These are phyloP conservation scores for Ganaspis brasiliensis DNA, from an alignment of 2,888 invertebrate species.

Conservation along the genomic window DNA sequence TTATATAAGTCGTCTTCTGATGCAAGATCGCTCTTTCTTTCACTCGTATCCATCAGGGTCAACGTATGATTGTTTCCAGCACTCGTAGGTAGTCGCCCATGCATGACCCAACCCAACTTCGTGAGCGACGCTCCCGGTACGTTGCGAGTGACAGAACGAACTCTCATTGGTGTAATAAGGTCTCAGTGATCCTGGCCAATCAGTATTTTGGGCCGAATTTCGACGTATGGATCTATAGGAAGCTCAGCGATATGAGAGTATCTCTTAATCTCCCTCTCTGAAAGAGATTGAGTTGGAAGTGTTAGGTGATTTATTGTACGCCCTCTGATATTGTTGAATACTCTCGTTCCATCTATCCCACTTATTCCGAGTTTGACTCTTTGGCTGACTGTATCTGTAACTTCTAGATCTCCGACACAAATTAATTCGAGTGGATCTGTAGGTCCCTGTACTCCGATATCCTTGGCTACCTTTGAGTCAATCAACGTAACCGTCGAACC, in stretches of 20 bases:
- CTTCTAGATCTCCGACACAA: too few species aligned
- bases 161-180: slow-evolving; percentile 9
- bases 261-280: neutral
- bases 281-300: neutral
- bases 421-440: too few species aligned
- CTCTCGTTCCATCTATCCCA: too few species aligned
- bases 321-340: too few species aligned
- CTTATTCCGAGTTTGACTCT: too few species aligned
- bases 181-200: slow-evolving; percentile 51
- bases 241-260: neutral
- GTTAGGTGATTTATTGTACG: too few species aligned
- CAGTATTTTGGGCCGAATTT: neutral
- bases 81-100: neutral
- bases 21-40: too few species aligned
- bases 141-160: neutral
- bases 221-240: neutral
- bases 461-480: too few species aligned
- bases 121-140: slow-evolving; percentile 8
- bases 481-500: too few species aligned
- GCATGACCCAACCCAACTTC: slow-evolving; percentile 39
- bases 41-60: too few species aligned
- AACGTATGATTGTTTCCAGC: neutral
- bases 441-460: too few species aligned
- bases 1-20: neutral
- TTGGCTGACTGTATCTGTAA: too few species aligned